Evolutionary conservation across 2,113 vertebrate species (phyloP).

Genomic region (Takifugu flavidus): DNA sequence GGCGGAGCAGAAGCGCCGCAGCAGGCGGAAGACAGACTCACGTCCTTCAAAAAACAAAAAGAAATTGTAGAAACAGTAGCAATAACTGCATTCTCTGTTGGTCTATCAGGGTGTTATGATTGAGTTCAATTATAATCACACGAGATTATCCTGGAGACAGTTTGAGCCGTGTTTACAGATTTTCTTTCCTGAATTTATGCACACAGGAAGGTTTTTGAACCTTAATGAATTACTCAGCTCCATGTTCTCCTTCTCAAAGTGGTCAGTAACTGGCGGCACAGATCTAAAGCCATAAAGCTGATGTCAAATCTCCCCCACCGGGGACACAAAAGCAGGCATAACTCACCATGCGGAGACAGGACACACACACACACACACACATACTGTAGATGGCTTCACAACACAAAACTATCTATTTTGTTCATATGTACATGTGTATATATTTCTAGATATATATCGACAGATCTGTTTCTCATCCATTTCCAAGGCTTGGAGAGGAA

Average conservation of each 20-base stretch:
- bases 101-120: constrained; percentile 17
- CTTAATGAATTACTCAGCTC: not conserved
- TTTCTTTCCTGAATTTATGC: constrained; percentile 39
- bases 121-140: constrained; percentile 19
- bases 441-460: constrained; percentile 78
- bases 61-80: constrained; percentile 46
- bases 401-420: constrained; percentile 79
- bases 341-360: constrained; percentile 39
- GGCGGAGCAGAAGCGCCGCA: constrained; percentile 58
- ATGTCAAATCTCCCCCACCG: constrained; percentile 23
- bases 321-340: constrained; percentile 40
- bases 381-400: constrained; percentile 63
- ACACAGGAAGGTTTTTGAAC: not conserved
- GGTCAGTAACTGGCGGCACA: constrained; percentile 46
- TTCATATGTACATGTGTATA: constrained; percentile 84
- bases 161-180: constrained; percentile 60
- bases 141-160: constrained; percentile 49
- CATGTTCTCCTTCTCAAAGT: not conserved
- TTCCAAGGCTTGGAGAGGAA: constrained; percentile 47
- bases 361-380: constrained; percentile 26
- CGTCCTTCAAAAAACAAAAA: constrained; percentile 42
- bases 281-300: constrained; percentile 70
- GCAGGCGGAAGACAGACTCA: constrained; percentile 61
- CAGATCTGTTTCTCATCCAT: constrained; percentile 65
- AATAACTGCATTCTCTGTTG: constrained; percentile 53